Percentiles rank a stretch among this genome's conserved stretches.
Evolutionary conservation across 2,113 vertebrate genomes (phyloP).

Genomic region (Elephas maximus): DNA sequence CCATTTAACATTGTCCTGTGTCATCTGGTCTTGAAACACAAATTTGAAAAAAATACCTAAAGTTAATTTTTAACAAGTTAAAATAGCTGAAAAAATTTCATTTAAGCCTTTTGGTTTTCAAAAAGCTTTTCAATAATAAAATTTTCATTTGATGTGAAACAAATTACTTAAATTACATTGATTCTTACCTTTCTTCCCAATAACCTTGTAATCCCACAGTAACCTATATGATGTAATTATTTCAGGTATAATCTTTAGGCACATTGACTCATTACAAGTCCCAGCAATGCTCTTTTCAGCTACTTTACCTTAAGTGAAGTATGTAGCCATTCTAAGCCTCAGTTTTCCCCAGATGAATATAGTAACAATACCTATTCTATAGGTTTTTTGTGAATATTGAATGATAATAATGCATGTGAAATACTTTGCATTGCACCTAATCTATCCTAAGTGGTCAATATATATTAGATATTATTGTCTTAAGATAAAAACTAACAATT

Average conservation of each 20-base stretch:
- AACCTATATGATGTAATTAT: not conserved
- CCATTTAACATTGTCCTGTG: not conserved
- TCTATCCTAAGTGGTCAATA: not conserved
- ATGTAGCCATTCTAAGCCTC: not conserved
- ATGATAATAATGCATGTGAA: not conserved
- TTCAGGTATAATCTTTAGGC: not conserved
- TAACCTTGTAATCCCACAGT: not conserved
- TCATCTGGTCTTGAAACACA: not conserved
- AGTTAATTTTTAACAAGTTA: slow-evolving; percentile 17
- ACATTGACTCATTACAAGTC: not conserved
- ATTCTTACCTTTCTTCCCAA: not conserved
- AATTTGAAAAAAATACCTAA: not conserved
- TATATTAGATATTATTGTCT: not conserved
- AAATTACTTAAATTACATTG: not conserved
- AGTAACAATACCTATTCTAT: not conserved
- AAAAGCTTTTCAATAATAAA: not conserved
- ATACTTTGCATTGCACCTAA: not conserved
- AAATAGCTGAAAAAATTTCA: slow-evolving; percentile 29
- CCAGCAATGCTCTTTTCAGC: not conserved
- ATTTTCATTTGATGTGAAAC: not conserved
- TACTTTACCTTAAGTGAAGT: not conserved
- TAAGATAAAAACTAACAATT: not conserved
- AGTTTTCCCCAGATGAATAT: not conserved
- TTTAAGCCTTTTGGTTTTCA: slow-evolving; percentile 6
- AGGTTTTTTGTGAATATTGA: not conserved